These are phyloP conservation scores for Clusia tigrina DNA, from an alignment of 2,888 invertebrate genomes.

Conservation along the genomic window DNA sequence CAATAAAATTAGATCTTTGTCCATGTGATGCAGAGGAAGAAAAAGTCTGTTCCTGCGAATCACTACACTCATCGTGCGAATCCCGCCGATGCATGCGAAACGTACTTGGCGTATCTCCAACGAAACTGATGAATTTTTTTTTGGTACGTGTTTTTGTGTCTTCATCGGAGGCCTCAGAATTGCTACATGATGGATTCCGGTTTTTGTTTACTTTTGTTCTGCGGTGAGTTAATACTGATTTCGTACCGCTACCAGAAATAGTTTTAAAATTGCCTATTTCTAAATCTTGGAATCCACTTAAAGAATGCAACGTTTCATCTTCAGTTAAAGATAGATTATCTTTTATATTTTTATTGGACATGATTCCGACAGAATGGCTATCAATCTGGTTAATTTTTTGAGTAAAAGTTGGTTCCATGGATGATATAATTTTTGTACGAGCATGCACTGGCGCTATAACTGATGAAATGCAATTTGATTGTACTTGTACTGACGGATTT, in stretches of 20 bases:
- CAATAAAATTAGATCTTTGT: conserved; percentile 53
- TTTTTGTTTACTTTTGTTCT: conserved; percentile 76
- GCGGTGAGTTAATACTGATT: conserved; percentile 66
- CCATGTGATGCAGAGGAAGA: conserved; percentile 53
- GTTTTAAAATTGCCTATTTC: conserved; percentile 60
- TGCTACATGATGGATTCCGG: conserved; percentile 88
- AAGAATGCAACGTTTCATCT: conserved; percentile 31
- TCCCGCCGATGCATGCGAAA: conserved; percentile 74
- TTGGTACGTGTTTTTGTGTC: conserved; percentile 81
- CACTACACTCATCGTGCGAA: conserved; percentile 86
- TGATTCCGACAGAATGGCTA: conserved; percentile 33
- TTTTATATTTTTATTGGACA: conserved; percentile 2
- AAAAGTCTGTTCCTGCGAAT: conserved; percentile 76
- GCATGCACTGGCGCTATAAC: conserved; percentile 67
- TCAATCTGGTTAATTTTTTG: conserved; percentile 56
- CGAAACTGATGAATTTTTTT: conserved; percentile 79
- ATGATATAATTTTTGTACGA: conserved; percentile 67
- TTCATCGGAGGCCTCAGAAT: conserved; percentile 91
- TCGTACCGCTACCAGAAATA: conserved; percentile 50
- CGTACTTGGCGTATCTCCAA: conserved; percentile 69
- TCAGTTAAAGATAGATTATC: conserved; percentile 39
- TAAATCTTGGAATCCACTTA: conserved; percentile 55
- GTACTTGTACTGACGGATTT: conserved; percentile 74
- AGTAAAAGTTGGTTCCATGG: conserved; percentile 52
- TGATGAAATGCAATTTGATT: conserved; percentile 44